Base-by-base conservation (phyloP, 1,140 invertebrate species). In the Acyrthosiphon pisum region DNA sequence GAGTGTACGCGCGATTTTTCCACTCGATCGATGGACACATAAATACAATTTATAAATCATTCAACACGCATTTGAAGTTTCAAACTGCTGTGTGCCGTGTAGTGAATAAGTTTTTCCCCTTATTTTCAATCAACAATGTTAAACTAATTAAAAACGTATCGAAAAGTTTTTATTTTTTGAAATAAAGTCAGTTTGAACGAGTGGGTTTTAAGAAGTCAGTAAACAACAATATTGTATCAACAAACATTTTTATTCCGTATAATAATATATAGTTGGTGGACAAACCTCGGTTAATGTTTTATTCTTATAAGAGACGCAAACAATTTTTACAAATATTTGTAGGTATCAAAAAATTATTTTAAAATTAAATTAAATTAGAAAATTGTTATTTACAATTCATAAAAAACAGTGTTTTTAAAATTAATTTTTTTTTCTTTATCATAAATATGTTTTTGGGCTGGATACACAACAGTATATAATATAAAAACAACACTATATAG, bases 71-170 rank as follows among this genome's bases (percentile, higher is more conserved):
- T 89, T 89, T 89, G 26, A 89, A 23, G 48, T 89, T 6, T 48
- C 18, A n/a, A 48, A 37, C 87, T 30, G 6, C 44, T 46, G 30
- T 87, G 26, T 87, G 22, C 44, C 23, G 9, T 14, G 41, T 87
- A 87, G 14, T 30, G 30, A n/a, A 87, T 46, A 86, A 44, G 83
- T 86, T 48, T 89, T 37, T 37, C 22, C 4, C 53, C 23, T 37
- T 89, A 26, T 89, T 89, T 89, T 53, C 48, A 56, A 89, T 53
- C n/a, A 53, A 56, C 48, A 53, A 41, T 89, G 6, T 89, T 26
- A 35, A 89, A 89, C 50, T 89, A 89, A 89, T 89, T 89, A 89
- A 89, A 89, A 89, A 26, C 50, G 48, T 53, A 89, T 89, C n/a
- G 50, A 26, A 37, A 53, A 89, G 87, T 89, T 89, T 89, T 89